These are phyloP conservation scores for Eriocheir sinensis DNA, from an alignment of 1,140 invertebrate species.

Conservation along the genomic window DNA sequence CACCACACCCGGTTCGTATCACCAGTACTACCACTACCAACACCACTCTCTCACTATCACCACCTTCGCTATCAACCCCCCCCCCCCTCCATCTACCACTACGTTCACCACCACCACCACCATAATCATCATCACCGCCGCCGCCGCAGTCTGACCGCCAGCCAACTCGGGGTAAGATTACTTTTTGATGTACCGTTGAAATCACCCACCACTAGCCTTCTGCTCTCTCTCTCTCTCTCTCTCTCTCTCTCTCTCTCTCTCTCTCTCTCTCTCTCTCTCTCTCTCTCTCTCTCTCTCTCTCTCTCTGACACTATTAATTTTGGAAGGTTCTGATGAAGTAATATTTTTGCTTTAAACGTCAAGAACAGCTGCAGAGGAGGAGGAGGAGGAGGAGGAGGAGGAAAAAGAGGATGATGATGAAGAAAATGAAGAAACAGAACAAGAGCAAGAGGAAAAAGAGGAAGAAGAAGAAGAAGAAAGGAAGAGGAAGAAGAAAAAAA, in stretches of 20 bases:
- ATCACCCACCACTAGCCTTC: neutral
- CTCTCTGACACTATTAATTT: neutral
- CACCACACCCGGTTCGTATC: too few species aligned
- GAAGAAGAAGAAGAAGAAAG: too few species aligned
- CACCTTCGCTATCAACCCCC: too few species aligned
- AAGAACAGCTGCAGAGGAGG: neutral
- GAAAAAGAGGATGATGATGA: neutral
- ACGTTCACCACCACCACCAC: neutral
- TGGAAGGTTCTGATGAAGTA: neutral
- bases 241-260: neutral
- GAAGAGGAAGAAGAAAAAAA: too few species aligned
- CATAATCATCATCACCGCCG: too few species aligned
- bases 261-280: neutral
- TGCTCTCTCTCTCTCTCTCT: neutral
- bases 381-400: conserved; percentile 19
- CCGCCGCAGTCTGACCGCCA: too few species aligned
- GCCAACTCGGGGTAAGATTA: neutral
- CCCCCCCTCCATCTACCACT: neutral
- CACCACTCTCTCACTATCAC: too few species aligned
- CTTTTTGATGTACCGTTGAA: neutral
- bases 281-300: conserved; percentile 4
- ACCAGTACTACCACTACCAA: too few species aligned
- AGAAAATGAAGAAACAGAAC: neutral
- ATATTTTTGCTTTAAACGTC: neutral
- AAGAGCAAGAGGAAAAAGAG: too few species aligned